A percentile compares a stretch with the other conserved stretches of the same genome.
Evolutionary conservation across 2,797 vertebrate species (phyloP).

Genomic region (Lutjanus campechanus): DNA sequence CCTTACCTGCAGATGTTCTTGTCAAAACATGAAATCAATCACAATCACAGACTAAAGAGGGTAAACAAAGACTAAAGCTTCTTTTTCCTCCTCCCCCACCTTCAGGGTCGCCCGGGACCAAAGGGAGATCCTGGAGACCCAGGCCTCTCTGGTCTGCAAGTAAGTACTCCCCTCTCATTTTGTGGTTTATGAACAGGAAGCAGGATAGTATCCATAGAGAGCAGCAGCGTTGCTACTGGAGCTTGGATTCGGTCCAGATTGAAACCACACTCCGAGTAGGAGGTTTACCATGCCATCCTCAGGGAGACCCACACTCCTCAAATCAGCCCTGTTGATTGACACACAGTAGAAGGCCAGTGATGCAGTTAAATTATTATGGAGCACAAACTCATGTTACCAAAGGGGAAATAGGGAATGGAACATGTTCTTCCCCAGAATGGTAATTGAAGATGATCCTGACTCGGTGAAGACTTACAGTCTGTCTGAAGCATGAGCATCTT

Average conservation of each 20-base stretch:
- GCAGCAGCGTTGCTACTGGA: constrained; percentile 69
- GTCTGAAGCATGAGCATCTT: constrained; percentile 37
- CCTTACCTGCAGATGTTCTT: constrained; percentile 63
- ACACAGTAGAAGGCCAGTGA: constrained; percentile 63
- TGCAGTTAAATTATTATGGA: constrained; percentile 73
- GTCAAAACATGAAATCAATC: constrained; percentile 64
- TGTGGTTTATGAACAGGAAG: constrained; percentile 80
- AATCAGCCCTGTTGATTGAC: constrained; percentile 74
- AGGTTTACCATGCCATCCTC: constrained; percentile 76
- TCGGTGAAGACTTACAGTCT: constrained; percentile 25
- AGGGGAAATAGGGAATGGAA: constrained; percentile 66
- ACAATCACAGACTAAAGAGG: constrained; percentile 36
- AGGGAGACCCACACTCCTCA: constrained; percentile 63
- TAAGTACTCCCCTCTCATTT: constrained; percentile 83
- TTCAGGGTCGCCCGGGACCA: constrained; percentile 94
- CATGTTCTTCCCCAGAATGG: constrained; percentile 51
- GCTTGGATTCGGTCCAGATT: constrained; percentile 73
- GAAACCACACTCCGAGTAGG: constrained; percentile 80
- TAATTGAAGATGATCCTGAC: constrained; percentile 54
- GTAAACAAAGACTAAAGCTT: constrained; percentile 45
- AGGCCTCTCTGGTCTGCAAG: constrained; percentile 90
- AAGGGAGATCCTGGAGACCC: constrained; percentile 96
- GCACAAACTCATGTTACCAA: constrained; percentile 63
- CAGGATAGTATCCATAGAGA: constrained; percentile 65
- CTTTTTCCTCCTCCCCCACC: constrained; percentile 35